Conservation (phyloP, 2,888 invertebrate genomes). For the Lissocephala sabroskyi region DNA sequence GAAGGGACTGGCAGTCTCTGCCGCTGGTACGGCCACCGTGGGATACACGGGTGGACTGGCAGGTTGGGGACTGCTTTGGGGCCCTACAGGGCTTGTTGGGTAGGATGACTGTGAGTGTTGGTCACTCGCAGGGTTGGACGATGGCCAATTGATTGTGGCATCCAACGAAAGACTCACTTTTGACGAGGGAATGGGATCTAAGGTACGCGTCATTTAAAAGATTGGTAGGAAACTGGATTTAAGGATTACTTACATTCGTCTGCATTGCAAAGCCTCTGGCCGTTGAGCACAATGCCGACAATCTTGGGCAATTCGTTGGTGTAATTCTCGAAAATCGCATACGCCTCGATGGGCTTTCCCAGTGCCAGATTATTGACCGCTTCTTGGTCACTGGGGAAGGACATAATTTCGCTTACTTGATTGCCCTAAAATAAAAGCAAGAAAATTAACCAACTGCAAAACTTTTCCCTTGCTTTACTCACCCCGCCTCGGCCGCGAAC, state of each 20-base stretch:
- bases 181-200: too few relatives aligned
- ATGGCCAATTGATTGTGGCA: too few relatives aligned
- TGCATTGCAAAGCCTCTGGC: slow-evolving; percentile 23
- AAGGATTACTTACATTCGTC: slow-evolving; percentile 33
- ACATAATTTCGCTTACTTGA: slow-evolving; percentile 18
- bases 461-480: not conserved
- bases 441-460: not conserved
- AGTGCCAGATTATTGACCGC: slow-evolving; percentile 24
- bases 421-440: not conserved
- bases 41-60: too few relatives aligned
- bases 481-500: not conserved
- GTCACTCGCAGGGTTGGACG: too few relatives aligned
- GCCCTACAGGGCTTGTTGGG: too few relatives aligned
- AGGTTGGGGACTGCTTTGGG: too few relatives aligned
- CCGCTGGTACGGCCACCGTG: too few relatives aligned
- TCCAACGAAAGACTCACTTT: too few relatives aligned
- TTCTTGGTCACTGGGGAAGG: slow-evolving; percentile 27
- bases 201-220: too few relatives aligned
- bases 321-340: slow-evolving; percentile 26
- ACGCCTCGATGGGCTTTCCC: slow-evolving; percentile 29
- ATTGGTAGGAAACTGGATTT: too few relatives aligned
- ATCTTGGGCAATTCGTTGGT: slow-evolving; percentile 38
- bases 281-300: slow-evolving; percentile 26
- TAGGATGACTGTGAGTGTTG: too few relatives aligned
- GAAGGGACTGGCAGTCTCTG: not conserved